A percentile compares a stretch with the other conserved stretches of the same genome.
Conservation (phyloP, 2,888 invertebrate species). For the Epiblema foenella region DNA sequence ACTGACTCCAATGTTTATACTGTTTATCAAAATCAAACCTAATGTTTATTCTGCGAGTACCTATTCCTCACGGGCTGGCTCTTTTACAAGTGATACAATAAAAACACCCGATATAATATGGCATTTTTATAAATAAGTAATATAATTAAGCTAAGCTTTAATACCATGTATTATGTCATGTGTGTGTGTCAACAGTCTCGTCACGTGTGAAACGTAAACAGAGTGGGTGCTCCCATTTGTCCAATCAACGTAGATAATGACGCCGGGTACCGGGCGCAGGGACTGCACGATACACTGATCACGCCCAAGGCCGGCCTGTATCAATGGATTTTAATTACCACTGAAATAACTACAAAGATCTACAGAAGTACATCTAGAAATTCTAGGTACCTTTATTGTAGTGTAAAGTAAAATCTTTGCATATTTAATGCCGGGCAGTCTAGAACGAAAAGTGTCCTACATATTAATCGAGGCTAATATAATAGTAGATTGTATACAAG, state of each 20-base stretch:
- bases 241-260: slow-evolving; percentile 78
- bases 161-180: background rate
- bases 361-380: background rate
- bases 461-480: no score
- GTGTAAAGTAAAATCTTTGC: background rate
- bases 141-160: background rate
- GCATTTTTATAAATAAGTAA: no score
- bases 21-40: no score
- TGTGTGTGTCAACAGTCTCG: slow-evolving; percentile 14
- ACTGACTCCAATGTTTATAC: no score
- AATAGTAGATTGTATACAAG: no score
- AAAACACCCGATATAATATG: no score
- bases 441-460: no score
- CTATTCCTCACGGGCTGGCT: no score
- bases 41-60: no score
- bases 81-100: no score
- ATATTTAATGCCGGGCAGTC: background rate
- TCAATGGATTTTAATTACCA: slow-evolving; percentile 33
- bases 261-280: background rate
- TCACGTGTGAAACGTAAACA: slow-evolving; percentile 47
- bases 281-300: slow-evolving; percentile 44
- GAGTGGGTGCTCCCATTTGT: slow-evolving; percentile 68
- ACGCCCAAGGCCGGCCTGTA: slow-evolving; percentile 29
- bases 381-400: background rate
- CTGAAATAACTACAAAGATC: slow-evolving; percentile 13